Conservation (phyloP, 2,888 invertebrate species). For the Disparrhopalites patrizii region DNA sequence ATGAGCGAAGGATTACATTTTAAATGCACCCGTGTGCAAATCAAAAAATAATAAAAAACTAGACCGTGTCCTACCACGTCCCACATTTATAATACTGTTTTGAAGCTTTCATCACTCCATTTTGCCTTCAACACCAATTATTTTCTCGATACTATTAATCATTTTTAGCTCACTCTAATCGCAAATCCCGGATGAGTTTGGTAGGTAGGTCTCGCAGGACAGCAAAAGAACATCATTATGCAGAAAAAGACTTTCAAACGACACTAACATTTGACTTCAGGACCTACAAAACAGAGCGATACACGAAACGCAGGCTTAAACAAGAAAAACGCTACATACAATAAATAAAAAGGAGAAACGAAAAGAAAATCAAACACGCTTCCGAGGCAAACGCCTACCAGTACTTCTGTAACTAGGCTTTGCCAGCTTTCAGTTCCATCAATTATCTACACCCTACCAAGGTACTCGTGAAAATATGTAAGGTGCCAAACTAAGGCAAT, state of each 20-base stretch:
- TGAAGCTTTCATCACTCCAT: slow-evolving; percentile 2
- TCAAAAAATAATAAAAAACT: slow-evolving; percentile 13
- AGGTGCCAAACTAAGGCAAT: slow-evolving; percentile 6
- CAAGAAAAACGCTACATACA: background rate
- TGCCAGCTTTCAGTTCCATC: slow-evolving; percentile 1
- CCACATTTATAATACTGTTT: slow-evolving; percentile 18
- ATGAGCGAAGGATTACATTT: slow-evolving; percentile 8
- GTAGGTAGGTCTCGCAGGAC: slow-evolving; percentile 11
- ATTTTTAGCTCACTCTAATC: no score
- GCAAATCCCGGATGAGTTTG: background rate
- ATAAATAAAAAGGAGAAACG: background rate
- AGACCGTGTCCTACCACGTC: slow-evolving; percentile 3
- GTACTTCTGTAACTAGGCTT: slow-evolving; percentile 5
- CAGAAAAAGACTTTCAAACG: background rate
- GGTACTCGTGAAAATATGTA: slow-evolving; percentile 24
- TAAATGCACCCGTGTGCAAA: background rate
- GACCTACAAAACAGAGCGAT: background rate
- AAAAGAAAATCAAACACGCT: slow-evolving; percentile 17
- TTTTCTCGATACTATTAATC: no score
- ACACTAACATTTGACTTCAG: background rate
- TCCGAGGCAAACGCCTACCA: slow-evolving; percentile 1
- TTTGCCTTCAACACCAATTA: background rate
- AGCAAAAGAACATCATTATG: slow-evolving; percentile 4
- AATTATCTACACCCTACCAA: slow-evolving; percentile 17
- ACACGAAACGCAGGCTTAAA: background rate